Evolutionary conservation across 2,797 vertebrate species (phyloP).

Genomic region (Natrix natrix): DNA sequence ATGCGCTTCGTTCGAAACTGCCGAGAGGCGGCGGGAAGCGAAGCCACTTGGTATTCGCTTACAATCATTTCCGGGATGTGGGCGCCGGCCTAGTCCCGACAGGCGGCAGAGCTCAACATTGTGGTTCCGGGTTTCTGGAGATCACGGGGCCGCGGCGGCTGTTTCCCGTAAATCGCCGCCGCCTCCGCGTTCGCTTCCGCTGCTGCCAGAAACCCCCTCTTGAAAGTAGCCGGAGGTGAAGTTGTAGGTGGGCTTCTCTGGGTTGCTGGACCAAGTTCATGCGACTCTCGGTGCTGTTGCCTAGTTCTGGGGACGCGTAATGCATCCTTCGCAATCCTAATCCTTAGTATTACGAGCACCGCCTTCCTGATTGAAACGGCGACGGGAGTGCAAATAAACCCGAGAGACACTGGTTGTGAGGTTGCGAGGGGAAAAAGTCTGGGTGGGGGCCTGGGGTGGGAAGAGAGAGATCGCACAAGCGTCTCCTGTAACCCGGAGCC

Average conservation of each 20-base stretch:
- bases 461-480: neutral
- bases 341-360: neutral
- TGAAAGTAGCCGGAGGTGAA: neutral
- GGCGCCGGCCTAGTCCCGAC: neutral
- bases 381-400: neutral
- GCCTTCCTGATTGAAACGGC: neutral
- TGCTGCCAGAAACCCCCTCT: neutral
- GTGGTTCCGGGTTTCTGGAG: conserved; percentile 25
- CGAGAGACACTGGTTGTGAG: neutral
- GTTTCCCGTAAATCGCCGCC: neutral
- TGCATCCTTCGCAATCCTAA: neutral
- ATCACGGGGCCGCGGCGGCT: neutral
- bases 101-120: neutral
- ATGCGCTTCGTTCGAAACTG: neutral
- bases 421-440: neutral
- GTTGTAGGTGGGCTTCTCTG: neutral
- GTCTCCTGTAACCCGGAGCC: too few species aligned
- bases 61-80: conserved; percentile 16
- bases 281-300: neutral
- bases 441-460: neutral
- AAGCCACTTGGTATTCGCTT: neutral
- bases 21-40: neutral
- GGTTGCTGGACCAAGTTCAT: neutral
- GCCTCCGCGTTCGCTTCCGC: neutral
- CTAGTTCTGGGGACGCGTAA: neutral